phyloP scores from a whole-genome alignment of 2,113 vertebrate species.

The Ivindomyrus marchei region DNA sequence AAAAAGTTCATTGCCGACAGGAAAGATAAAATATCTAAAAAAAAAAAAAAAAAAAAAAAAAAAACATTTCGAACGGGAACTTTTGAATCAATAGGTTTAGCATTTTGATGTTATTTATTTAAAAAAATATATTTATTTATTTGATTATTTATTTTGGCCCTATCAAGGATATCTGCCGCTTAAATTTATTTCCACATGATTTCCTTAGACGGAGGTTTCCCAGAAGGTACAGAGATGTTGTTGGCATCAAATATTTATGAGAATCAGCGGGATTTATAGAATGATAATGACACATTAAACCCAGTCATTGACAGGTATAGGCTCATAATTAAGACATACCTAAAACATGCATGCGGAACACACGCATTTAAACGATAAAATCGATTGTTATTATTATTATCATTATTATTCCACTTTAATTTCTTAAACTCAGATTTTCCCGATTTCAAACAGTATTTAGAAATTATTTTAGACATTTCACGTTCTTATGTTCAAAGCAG shows the following conservation, averaged over 20 bases:
- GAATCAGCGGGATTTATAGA: slow-evolving; percentile 4
- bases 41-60: slow-evolving; percentile 32
- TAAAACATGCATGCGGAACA: neutral
- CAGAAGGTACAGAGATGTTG: slow-evolving; percentile 26
- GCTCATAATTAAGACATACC: slow-evolving; percentile 1
- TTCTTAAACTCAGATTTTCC: neutral
- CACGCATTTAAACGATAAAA: neutral
- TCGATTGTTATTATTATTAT: neutral
- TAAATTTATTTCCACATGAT: slow-evolving; percentile 24
- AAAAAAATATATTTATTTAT: slow-evolving; percentile 44
- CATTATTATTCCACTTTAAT: neutral
- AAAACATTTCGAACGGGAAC: slow-evolving; percentile 28
- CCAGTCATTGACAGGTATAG: neutral
- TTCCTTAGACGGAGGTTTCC: slow-evolving; percentile 33
- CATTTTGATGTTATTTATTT: slow-evolving; percentile 53
- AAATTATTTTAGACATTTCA: neutral
- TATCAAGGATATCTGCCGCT: slow-evolving; percentile 40
- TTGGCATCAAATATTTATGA: slow-evolving; percentile 2
- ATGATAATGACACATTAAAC: slow-evolving; percentile 1
- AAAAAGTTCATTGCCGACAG: slow-evolving; percentile 28
- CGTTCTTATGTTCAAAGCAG: neutral
- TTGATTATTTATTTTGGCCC: slow-evolving; percentile 50
- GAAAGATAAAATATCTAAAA: slow-evolving; percentile 33
- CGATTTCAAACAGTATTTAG: neutral
- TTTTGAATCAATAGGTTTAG: slow-evolving; percentile 32